These are phyloP conservation scores for Corythornis cristatus DNA, from an alignment of 2,113 vertebrate species.

Conservation along the genomic window DNA sequence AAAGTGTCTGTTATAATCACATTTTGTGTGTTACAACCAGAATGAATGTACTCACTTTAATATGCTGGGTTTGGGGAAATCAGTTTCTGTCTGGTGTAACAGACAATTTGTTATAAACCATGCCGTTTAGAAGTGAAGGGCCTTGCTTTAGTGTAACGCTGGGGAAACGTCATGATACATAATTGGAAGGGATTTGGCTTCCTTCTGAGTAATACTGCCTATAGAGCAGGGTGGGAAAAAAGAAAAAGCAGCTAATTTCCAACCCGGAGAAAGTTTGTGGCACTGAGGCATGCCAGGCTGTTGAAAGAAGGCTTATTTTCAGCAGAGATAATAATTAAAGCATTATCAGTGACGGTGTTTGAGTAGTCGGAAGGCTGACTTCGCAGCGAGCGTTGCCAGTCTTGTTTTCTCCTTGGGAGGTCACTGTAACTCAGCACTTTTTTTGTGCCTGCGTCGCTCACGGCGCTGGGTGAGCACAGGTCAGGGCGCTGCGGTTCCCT, in stretches of 20 bases:
- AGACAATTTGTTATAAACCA: slow-evolving; percentile 64
- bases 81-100: slow-evolving; percentile 61
- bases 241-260: background rate
- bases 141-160: slow-evolving; percentile 34
- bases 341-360: background rate
- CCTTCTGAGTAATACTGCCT: slow-evolving; percentile 22
- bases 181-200: slow-evolving; percentile 65
- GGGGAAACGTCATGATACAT: slow-evolving; percentile 39
- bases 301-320: slow-evolving; percentile 20
- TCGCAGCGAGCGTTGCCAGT: slow-evolving; percentile 34
- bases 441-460: slow-evolving; percentile 27
- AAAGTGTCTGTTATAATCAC: slow-evolving; percentile 71
- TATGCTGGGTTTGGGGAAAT: slow-evolving; percentile 64
- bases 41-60: slow-evolving; percentile 67
- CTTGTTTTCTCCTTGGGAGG: slow-evolving; percentile 72
- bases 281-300: background rate
- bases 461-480: background rate
- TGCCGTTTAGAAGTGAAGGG: slow-evolving; percentile 59
- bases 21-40: slow-evolving; percentile 68
- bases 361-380: slow-evolving; percentile 13
- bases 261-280: background rate
- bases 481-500: background rate
- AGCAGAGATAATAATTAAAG: slow-evolving; percentile 29
- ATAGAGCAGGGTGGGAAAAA: background rate
- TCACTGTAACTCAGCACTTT: slow-evolving; percentile 70